Base-by-base conservation (phyloP, 2,113 vertebrate species). In the Pygathrix nemaeus region DNA sequence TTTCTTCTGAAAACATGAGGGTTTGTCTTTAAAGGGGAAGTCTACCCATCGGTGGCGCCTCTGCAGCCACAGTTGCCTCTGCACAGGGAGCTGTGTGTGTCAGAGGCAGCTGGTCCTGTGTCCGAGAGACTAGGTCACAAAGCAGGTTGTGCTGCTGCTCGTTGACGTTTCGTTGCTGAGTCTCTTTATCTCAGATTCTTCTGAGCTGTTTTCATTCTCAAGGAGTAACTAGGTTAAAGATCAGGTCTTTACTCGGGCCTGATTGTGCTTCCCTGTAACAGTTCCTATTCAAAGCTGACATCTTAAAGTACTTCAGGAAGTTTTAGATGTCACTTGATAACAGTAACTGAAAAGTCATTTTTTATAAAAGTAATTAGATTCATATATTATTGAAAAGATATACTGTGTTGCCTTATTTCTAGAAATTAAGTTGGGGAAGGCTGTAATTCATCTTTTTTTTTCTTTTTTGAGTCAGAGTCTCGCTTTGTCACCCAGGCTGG, bases 161-260 rank as follows among this genome's bases (percentile, higher is more conserved):
- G 0, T 20, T 2, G 7, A 2, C 0, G 3, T 27, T 5, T 3
- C 30, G 2, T 5, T n/a, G 20, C 35, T 23, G 1, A 0, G 18
- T 21, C 59, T n/a, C 52, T 23, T 9, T n/a, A 5, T 2, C 23
- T 5, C 8, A 18, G 80, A 18, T 2, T 35, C 80, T 8, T 14
- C 18, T 23, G 35, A 23, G 7, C 40, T 6, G 1, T 14, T 30
- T 8, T 14, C 12, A 52, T 45, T 48, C 40, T 43, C 7, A 1
- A 0, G 12, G n/a, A 27, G 3, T 1, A 12, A 1, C 3, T 0
- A 1, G 50, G 20, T 20, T 45, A 0, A 7, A 48, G 40, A 16
- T 57, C 16, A 25, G 1, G 0, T 64, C 61, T 64, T 30, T 5
- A 2, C 61, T 30, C 2, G 5, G 61, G 61, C 27, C 14, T 64